Evolutionary conservation across 2,888 invertebrate species (phyloP).

Genomic region (Drosophila affinis): DNA sequence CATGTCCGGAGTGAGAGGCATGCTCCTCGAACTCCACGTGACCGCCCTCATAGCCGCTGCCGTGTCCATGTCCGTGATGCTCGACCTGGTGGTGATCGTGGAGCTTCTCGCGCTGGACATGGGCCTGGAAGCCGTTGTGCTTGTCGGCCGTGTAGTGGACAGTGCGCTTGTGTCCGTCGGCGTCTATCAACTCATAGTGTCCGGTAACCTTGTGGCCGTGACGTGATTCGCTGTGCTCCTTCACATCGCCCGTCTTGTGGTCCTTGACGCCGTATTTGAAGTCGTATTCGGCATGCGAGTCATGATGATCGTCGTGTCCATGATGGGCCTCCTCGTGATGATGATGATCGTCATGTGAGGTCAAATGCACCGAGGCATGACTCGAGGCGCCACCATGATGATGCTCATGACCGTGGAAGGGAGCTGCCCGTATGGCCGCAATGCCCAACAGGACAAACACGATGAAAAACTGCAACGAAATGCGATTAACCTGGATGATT

Average conservation of each 20-base stretch:
- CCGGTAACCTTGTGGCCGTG: conserved; percentile 78
- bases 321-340: conserved; percentile 10
- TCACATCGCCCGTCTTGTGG: conserved; percentile 75
- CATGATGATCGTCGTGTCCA: conserved; percentile 62
- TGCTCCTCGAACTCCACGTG: conserved; percentile 69
- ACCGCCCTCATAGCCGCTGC: conserved; percentile 59
- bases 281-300: conserved; percentile 72
- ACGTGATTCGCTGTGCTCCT: conserved; percentile 69
- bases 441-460: conserved; percentile 57
- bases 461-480: conserved; percentile 49
- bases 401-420: conserved; percentile 47
- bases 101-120: conserved; percentile 69
- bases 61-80: conserved; percentile 63
- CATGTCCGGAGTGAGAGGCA: conserved; percentile 50
- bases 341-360: conserved; percentile 66
- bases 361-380: conserved; percentile 72
- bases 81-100: conserved; percentile 59
- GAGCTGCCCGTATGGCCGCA: conserved; percentile 51
- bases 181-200: conserved; percentile 78
- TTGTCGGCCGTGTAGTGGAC: conserved; percentile 79
- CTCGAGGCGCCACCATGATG: conserved; percentile 64
- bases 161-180: conserved; percentile 79
- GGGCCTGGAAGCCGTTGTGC: conserved; percentile 76
- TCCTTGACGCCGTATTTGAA: conserved; percentile 77
- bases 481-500: neutral